phyloP scores from a whole-genome alignment of 2,888 invertebrate genomes.

The Campoletis raptor region DNA sequence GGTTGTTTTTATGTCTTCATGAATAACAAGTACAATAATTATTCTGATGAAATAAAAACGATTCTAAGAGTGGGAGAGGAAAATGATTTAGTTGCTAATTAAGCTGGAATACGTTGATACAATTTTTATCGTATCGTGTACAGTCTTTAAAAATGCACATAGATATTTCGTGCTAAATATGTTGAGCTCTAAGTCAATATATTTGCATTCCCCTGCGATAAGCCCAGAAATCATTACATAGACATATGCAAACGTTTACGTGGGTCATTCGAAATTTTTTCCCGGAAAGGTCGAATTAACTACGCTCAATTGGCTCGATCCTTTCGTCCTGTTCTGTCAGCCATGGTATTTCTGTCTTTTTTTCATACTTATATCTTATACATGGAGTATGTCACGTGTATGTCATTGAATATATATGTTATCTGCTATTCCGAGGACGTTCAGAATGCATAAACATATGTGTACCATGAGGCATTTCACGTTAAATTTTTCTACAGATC shows the following conservation, averaged over 20 bases:
- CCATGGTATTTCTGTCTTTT: conserved; percentile 18
- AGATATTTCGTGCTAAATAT: conserved; percentile 28
- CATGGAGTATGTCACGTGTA: conserved; percentile 17
- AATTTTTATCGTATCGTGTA: not conserved
- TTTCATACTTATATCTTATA: not conserved
- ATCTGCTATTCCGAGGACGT: conserved; percentile 3
- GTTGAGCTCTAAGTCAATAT: conserved; percentile 2
- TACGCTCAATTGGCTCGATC: conserved; percentile 65
- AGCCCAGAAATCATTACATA: conserved; percentile 43
- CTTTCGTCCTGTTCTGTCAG: conserved; percentile 53
- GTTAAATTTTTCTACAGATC: not conserved
- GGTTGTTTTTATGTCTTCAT: not conserved
- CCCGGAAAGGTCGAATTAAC: conserved; percentile 66
- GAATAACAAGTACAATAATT: not conserved
- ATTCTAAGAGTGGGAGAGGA: not conserved
- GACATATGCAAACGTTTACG: not conserved
- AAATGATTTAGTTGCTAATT: not conserved
- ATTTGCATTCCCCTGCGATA: conserved; percentile 10
- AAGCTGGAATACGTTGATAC: not conserved
- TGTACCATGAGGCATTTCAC: not conserved
- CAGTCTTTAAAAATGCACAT: not conserved
- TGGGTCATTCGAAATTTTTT: conserved; percentile 51
- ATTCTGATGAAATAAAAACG: not conserved
- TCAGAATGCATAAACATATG: not conserved
- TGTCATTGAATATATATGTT: not conserved